Conservation (phyloP, 2,888 invertebrate species). For the Drosophila subquinaria region DNA sequence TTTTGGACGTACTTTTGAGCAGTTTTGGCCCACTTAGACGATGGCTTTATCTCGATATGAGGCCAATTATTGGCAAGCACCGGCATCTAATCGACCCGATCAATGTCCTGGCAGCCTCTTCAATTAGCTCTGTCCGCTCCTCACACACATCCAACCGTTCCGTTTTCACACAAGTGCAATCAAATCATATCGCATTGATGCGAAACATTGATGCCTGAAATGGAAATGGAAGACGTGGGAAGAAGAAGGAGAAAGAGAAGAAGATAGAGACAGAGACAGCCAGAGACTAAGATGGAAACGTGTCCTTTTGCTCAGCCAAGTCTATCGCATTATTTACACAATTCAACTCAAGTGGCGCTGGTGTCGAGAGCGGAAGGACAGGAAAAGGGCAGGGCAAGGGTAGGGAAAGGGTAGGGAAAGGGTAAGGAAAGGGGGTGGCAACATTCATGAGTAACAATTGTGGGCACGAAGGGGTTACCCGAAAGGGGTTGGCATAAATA, state of each 20-base stretch:
- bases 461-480: slow-evolving; percentile 5
- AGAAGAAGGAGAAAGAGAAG: not conserved
- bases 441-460: slow-evolving; percentile 32
- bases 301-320: slow-evolving; percentile 61
- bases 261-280: slow-evolving; percentile 10
- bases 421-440: not conserved
- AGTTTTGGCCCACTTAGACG: slow-evolving; percentile 35
- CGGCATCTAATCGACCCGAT: slow-evolving; percentile 61
- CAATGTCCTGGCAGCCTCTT: slow-evolving; percentile 56
- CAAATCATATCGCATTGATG: slow-evolving; percentile 70
- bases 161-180: slow-evolving; percentile 63
- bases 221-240: slow-evolving; percentile 4
- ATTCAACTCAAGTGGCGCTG: slow-evolving; percentile 70
- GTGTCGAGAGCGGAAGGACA: slow-evolving; percentile 27
- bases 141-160: slow-evolving; percentile 47
- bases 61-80: slow-evolving; percentile 63
- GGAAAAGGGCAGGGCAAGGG: too few relatives aligned
- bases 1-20: slow-evolving; percentile 19
- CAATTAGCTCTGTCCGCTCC: slow-evolving; percentile 60
- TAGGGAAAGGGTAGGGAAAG: too few relatives aligned
- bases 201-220: slow-evolving; percentile 41
- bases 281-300: slow-evolving; percentile 7
- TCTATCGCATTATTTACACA: slow-evolving; percentile 78
- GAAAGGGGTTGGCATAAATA: slow-evolving; percentile 50
- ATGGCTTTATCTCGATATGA: slow-evolving; percentile 68